Percentiles rank a stretch among this genome's conserved stretches.
Evolutionary conservation across 1,140 invertebrate genomes (phyloP).

Genomic region (Thalassaphorura encarpata): DNA sequence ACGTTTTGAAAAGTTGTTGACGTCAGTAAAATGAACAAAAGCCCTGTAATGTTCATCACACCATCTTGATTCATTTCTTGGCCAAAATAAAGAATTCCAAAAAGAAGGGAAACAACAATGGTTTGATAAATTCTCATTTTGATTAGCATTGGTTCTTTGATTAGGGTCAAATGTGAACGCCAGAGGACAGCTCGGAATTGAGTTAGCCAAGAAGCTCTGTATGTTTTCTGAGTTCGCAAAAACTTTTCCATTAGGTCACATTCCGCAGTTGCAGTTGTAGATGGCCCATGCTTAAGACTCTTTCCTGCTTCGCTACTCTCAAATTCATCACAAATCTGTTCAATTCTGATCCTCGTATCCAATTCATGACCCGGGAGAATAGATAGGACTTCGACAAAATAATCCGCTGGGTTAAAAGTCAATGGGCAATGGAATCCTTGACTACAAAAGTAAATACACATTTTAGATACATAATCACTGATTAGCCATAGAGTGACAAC

Average conservation of each 20-base stretch:
- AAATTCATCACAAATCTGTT: conserved; percentile 67
- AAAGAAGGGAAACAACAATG: conserved; percentile 70
- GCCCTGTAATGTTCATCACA: conserved; percentile 91
- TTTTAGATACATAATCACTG: conserved; percentile 40
- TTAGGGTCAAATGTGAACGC: conserved; percentile 75
- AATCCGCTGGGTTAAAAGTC: conserved; percentile 42
- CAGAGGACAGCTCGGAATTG: conserved; percentile 83
- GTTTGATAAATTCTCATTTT: conserved; percentile 81
- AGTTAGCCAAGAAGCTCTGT: conserved; percentile 74
- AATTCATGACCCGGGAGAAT: conserved; percentile 37
- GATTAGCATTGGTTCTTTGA: conserved; percentile 80
- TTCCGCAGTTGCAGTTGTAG: neutral
- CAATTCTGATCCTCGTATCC: conserved; percentile 55
- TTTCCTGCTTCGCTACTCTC: conserved; percentile 49
- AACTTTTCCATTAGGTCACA: neutral
- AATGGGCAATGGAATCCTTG: conserved; percentile 50
- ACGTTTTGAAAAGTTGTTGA: conserved; percentile 92
- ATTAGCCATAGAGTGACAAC: conserved; percentile 50
- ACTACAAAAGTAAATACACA: conserved; percentile 40
- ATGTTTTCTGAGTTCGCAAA: conserved; percentile 38
- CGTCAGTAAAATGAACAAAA: conserved; percentile 82
- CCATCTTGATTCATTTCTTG: conserved; percentile 75
- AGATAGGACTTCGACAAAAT: conserved; percentile 40
- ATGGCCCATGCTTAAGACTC: conserved; percentile 3
- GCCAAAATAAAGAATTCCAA: conserved; percentile 80